Conservation (phyloP, 2,888 invertebrate species). For the Polymixis lichenea region DNA sequence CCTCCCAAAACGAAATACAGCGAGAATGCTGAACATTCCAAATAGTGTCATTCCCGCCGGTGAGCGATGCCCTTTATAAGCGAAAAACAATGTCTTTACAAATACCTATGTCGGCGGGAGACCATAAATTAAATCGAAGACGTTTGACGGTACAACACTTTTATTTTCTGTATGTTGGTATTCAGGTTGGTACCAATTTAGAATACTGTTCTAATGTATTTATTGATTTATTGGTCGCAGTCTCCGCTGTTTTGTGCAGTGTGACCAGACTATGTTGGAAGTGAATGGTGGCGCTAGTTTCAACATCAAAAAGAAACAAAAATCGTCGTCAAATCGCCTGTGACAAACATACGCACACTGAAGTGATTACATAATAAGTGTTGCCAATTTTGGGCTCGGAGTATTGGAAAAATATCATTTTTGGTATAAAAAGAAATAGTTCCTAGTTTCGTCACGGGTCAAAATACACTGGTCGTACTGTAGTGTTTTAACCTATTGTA, state of each 20-base stretch:
- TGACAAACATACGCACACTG: neutral
- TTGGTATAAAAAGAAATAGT: neutral
- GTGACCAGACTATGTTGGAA: conserved; percentile 36
- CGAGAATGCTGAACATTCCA: conserved; percentile 40
- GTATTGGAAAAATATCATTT: neutral
- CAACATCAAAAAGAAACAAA: too few relatives aligned
- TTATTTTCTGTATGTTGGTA: conserved; percentile 62
- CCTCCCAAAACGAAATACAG: conserved; percentile 37
- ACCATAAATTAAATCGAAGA: conserved; percentile 58
- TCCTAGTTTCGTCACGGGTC: neutral
- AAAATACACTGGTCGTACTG: conserved; percentile 16
- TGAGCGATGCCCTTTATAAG: conserved; percentile 56
- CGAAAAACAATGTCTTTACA: conserved; percentile 63
- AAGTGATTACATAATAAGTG: neutral
- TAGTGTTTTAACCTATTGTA: conserved; percentile 47
- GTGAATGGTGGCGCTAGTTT: neutral
- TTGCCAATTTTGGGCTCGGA: neutral
- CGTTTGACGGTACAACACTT: conserved; percentile 44
- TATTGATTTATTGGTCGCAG: conserved; percentile 64
- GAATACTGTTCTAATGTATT: conserved; percentile 59
- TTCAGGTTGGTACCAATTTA: conserved; percentile 64
- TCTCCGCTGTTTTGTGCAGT: conserved; percentile 36
- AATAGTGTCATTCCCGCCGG: conserved; percentile 52
- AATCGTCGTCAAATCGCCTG: too few relatives aligned
- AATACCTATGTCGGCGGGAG: conserved; percentile 50